Percentiles rank a stretch among this genome's conserved stretches.
These are phyloP conservation scores for Caenorhabditis macrosperma DNA, from an alignment of 2,888 invertebrate genomes.

Conservation along the genomic window DNA sequence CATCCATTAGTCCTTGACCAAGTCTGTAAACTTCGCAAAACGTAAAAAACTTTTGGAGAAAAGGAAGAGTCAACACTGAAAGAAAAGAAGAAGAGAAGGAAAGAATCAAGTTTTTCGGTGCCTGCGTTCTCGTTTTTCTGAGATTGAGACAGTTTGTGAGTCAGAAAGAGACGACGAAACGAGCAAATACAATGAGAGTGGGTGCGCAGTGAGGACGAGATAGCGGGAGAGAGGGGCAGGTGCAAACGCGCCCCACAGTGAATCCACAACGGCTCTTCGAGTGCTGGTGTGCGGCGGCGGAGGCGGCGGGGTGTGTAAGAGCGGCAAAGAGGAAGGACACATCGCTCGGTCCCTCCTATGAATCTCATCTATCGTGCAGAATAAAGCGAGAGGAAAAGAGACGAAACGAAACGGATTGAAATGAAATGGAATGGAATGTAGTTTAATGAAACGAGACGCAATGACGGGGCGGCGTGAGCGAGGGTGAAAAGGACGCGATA, in stretches of 20 bases:
- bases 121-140: conserved; percentile 11
- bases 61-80: conserved; percentile 33
- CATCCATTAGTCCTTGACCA: conserved; percentile 39
- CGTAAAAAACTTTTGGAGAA: not conserved
- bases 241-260: conserved; percentile 34
- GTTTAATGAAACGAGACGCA: not conserved
- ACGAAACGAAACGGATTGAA: not conserved
- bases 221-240: not conserved
- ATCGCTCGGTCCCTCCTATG: conserved; percentile 9
- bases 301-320: not conserved
- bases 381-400: not conserved
- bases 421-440: conserved; percentile 29
- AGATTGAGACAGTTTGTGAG: conserved; percentile 21
- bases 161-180: conserved; percentile 24
- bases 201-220: not conserved
- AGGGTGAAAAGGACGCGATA: not conserved
- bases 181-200: conserved; percentile 29
- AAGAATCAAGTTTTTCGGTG: conserved; percentile 46
- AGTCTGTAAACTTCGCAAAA: conserved; percentile 27
- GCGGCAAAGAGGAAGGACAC: conserved; percentile 1
- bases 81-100: not conserved
- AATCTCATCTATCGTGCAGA: not conserved
- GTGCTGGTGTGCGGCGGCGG: too few species aligned
- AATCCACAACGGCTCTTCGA: not conserved
- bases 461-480: not conserved